Conservation (phyloP, 1,140 invertebrate genomes). For the Bombus superbus region DNA sequence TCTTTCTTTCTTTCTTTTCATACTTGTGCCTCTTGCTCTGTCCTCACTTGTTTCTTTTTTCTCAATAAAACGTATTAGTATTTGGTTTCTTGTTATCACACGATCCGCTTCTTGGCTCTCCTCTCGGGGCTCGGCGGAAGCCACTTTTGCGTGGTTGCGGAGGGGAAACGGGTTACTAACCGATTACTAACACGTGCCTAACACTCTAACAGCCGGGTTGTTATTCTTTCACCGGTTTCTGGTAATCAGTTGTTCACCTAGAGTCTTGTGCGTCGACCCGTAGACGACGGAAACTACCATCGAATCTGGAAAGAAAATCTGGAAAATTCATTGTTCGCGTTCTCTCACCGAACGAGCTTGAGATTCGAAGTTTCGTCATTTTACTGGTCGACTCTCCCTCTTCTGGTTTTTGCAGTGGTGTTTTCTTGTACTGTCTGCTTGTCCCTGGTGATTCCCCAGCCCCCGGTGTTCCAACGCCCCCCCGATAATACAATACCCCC, state of each 20-base stretch:
- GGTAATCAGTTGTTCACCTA: conserved; percentile 7
- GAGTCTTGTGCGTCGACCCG: not conserved
- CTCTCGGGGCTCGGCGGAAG: conserved; percentile 83
- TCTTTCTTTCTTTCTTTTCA: not conserved
- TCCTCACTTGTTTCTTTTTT: conserved; percentile 54
- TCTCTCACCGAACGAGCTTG: not conserved
- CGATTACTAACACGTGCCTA: conserved; percentile 78
- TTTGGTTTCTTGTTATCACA: conserved; percentile 47
- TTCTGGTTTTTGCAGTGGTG: conserved; percentile 36
- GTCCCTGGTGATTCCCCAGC: conserved; percentile 1
- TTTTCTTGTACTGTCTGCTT: conserved; percentile 44
- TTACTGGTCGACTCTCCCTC: not conserved
- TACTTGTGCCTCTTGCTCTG: conserved; percentile 26
- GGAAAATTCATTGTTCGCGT: not conserved
- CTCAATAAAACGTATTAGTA: conserved; percentile 37
- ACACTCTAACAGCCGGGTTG: conserved; percentile 64
- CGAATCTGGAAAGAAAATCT: not conserved
- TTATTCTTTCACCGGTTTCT: conserved; percentile 37
- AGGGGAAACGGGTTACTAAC: conserved; percentile 72
- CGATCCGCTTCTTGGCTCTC: conserved; percentile 81
- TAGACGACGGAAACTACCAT: not conserved
- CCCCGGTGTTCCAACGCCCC: conserved; percentile 20
- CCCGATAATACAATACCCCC: not conserved
- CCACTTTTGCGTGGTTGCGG: conserved; percentile 78
- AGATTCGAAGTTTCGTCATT: not conserved